These are phyloP conservation scores for Spea bombifrons DNA, from an alignment of 2,113 vertebrate genomes.

Conservation along the genomic window DNA sequence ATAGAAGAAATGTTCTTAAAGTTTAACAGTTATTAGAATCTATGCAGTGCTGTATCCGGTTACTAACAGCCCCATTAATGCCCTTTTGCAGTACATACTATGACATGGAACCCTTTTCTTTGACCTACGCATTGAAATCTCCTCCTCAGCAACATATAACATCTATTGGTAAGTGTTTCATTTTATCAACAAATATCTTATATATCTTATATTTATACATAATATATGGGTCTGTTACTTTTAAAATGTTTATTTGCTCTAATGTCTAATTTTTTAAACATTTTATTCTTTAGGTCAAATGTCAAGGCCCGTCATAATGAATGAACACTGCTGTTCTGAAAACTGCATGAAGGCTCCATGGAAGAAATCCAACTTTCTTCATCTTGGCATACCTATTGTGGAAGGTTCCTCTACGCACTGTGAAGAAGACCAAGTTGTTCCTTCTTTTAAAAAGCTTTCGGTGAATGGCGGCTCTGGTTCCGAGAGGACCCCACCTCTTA, in stretches of 20 bases:
- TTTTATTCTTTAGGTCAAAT: conserved; percentile 64
- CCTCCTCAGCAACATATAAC: conserved; percentile 53
- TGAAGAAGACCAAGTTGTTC: conserved; percentile 69
- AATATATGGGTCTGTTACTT: too few species aligned
- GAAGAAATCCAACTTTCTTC: conserved; percentile 68
- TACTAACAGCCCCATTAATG: background rate
- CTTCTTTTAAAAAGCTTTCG: conserved; percentile 75
- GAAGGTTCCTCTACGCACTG: conserved; percentile 57
- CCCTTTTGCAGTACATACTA: conserved; percentile 74
- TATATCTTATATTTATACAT: too few species aligned
- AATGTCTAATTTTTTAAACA: too few species aligned
- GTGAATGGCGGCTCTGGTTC: conserved; percentile 58
- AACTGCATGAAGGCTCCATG: conserved; percentile 61
- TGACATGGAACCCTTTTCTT: conserved; percentile 68
- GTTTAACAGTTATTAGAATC: too few species aligned
- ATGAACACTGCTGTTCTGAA: conserved; percentile 60
- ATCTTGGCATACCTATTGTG: conserved; percentile 62
- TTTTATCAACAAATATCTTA: too few species aligned
- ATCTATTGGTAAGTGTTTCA: conserved; percentile 55
- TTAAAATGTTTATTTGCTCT: too few species aligned
- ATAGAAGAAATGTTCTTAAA: too few species aligned
- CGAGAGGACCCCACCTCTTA: conserved; percentile 70
- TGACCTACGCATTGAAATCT: conserved; percentile 70
- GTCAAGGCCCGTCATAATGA: conserved; percentile 49
- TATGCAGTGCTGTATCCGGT: too few species aligned